These are phyloP conservation scores for Leucoraja erinaceus DNA, from an alignment of 2,113 vertebrate genomes.

Conservation along the genomic window DNA sequence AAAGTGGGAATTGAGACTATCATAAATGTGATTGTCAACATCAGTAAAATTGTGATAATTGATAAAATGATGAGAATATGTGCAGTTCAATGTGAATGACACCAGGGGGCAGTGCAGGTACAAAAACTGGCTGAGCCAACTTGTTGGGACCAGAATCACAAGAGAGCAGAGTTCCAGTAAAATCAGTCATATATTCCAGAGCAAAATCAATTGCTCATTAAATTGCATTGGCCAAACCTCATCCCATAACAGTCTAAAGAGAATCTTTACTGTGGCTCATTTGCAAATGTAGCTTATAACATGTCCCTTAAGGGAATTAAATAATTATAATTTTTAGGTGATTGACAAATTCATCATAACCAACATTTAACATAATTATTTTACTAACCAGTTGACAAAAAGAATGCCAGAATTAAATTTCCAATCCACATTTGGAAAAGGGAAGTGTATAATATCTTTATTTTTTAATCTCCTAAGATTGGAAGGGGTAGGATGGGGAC, in stretches of 20 bases:
- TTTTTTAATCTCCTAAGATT: too few species aligned
- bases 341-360: not conserved
- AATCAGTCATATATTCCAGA: not conserved
- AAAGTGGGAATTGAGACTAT: not conserved
- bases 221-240: not conserved
- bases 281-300: not conserved
- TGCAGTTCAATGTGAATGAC: not conserved
- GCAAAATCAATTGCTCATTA: slow-evolving; percentile 31
- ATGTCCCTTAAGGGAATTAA: not conserved
- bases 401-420: not conserved
- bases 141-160: not conserved
- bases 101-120: slow-evolving; percentile 10
- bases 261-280: not conserved
- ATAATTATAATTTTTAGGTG: not conserved
- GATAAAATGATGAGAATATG: not conserved
- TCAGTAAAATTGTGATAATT: not conserved
- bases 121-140: not conserved
- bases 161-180: not conserved
- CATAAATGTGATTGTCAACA: not conserved
- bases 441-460: not conserved
- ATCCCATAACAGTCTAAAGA: not conserved
- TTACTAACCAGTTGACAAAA: not conserved
- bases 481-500: too few species aligned
- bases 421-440: not conserved
- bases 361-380: not conserved